phyloP scores from a whole-genome alignment of 1,140 invertebrate genomes.

The Acromyrmex heyeri region DNA sequence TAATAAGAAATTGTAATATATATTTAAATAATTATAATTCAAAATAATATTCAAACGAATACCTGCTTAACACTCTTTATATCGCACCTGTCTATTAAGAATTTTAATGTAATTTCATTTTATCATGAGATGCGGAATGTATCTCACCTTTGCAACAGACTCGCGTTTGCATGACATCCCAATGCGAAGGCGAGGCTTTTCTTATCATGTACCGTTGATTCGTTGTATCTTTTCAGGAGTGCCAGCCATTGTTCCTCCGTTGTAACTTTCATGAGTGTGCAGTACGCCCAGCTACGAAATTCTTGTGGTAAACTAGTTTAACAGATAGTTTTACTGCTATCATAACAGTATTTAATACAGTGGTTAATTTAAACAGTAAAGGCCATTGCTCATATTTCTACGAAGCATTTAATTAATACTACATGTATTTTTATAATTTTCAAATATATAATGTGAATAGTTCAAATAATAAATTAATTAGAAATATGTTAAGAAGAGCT shows the following conservation, averaged over 20 bases:
- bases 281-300: conserved; percentile 86
- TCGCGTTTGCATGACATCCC: conserved; percentile 81
- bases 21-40: conserved; percentile 4
- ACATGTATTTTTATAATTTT: not conserved
- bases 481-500: no score
- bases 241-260: conserved; percentile 87
- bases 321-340: conserved; percentile 3
- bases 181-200: conserved; percentile 87
- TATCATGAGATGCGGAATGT: not conserved
- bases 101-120: not conserved
- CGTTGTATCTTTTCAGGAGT: conserved; percentile 86
- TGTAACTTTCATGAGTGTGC: conserved; percentile 86
- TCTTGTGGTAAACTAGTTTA: conserved; percentile 71
- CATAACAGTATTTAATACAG: not conserved
- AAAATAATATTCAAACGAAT: not conserved
- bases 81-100: not conserved
- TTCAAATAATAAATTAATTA: no score
- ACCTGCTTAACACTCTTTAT: not conserved
- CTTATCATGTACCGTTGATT: conserved; percentile 85
- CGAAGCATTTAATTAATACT: not conserved
- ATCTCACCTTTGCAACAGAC: conserved; percentile 32
- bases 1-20: conserved; percentile 1
- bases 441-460: no score
- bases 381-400: no score
- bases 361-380: not conserved